Conservation (phyloP, 2,113 vertebrate species). For the Erpornis zantholeuca region DNA sequence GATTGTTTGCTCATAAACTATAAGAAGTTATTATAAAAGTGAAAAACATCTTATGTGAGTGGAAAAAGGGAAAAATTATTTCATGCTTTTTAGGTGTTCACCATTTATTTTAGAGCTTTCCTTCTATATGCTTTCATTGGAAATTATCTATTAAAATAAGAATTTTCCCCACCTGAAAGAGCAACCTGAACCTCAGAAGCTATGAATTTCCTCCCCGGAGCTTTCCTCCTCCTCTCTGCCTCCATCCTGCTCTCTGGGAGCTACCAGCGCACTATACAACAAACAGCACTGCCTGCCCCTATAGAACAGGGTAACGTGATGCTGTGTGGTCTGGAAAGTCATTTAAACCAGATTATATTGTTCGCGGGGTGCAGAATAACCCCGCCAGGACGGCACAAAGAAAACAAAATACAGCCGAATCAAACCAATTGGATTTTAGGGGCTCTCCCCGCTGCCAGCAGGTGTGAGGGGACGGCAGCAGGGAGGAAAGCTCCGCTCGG, state of each 20-base stretch:
- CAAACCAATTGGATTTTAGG: neutral
- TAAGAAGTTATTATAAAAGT: neutral
- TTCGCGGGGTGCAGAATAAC: neutral
- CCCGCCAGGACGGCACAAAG: neutral
- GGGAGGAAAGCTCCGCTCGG: neutral
- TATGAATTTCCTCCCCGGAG: neutral
- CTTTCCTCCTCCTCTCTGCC: neutral
- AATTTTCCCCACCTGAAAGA: neutral
- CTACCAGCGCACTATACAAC: neutral
- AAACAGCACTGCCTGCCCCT: neutral
- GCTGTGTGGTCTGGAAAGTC: conserved; percentile 57
- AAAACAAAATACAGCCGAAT: neutral
- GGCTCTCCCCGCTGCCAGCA: neutral
- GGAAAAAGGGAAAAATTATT: neutral
- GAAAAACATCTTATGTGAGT: neutral
- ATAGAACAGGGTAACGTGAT: neutral
- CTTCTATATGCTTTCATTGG: neutral
- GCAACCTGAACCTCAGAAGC: neutral
- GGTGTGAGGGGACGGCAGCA: neutral
- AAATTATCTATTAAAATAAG: neutral
- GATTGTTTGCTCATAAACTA: neutral
- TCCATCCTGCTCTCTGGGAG: neutral
- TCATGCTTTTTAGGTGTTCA: neutral
- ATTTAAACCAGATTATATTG: conserved; percentile 38
- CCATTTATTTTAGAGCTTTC: neutral